Percentiles rank a stretch among this genome's conserved stretches.
Conservation (phyloP, 1,140 invertebrate species). For the Apis florea region DNA sequence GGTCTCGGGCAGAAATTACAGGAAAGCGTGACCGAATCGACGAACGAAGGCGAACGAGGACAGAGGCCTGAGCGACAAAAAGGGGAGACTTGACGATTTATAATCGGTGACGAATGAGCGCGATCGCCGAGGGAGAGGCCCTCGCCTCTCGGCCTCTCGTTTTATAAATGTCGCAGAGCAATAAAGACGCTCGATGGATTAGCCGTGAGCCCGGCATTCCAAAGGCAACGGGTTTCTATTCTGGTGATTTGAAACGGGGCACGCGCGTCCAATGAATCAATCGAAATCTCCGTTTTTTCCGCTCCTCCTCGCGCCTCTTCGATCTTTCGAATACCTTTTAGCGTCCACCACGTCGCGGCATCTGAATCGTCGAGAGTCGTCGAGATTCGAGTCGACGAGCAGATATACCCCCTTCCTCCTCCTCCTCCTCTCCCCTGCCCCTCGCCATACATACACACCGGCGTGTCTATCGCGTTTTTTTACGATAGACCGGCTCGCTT, state of each 20-base stretch:
- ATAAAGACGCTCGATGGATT: constrained; percentile 76
- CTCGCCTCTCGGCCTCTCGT: constrained; percentile 64
- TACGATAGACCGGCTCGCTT: no score
- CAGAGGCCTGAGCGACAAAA: background rate
- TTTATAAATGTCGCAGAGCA: constrained; percentile 75
- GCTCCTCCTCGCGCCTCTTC: background rate
- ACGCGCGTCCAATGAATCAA: constrained; percentile 77
- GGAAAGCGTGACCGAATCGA: background rate
- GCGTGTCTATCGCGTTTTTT: no score
- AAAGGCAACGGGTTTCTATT: constrained; percentile 70
- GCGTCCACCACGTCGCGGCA: no score
- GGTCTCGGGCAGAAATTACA: background rate
- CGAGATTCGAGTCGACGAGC: no score
- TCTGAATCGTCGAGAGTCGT: no score
- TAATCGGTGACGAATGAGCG: constrained; percentile 66
- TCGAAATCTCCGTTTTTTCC: constrained; percentile 54
- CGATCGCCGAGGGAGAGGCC: constrained; percentile 53
- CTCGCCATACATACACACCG: no score
- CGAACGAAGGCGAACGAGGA: background rate
- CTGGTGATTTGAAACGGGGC: constrained; percentile 73
- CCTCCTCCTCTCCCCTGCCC: no score
- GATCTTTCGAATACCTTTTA: no score
- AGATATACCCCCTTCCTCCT: no score
- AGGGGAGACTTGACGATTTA: constrained; percentile 58
- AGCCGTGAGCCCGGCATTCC: constrained; percentile 67